Base-by-base conservation (phyloP, 2,888 invertebrate genomes). In the Shargacucullia verbasci region DNA sequence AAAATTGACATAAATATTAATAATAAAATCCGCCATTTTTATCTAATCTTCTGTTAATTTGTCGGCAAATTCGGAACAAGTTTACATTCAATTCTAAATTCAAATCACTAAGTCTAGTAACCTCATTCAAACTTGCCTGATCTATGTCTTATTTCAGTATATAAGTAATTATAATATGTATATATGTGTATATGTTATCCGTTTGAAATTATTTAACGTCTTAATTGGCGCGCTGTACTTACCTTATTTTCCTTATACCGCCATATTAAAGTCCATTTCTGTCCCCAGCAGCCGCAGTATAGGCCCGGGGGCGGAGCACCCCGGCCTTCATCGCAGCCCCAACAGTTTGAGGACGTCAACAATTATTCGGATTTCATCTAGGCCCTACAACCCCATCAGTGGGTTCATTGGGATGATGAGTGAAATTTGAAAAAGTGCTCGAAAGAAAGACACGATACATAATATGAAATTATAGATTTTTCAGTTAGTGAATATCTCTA, bases 241-340 rank as follows among this genome's bases (percentile, higher is more conserved):
- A 29, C 9, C 1, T 29, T 9, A n/a, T n/a, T 29, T 9, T 29
- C 9, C 9, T 6, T 29, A 8, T 29, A 29, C 29, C 20, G 20
- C 20, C 29, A 49, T 48, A 29, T 39, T 50, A 54, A 56, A 54
- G n/a, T 50, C 14, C 40, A 14, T 63, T 38, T 70, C 29, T 70
- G 68, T 85, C 74, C 92, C 79, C 89, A 96, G 94, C 96, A 96
- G 87, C 96, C 96, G 25, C 96, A 96, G 76, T 96, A 96, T 85
- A 90, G 97, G n/a, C 87, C 92, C 20, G 87, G 87, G 11, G 85
- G 84, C 43, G 84, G 70, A 40, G 81, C 84, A 10, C 81, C 85
- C 29, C 83, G 91, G 2, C 90, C 88, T 8, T 61, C 85, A 14
- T 49, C 89, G 13, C 91, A 90, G 70, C 59, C 88, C 2, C 93